Base-by-base conservation (phyloP, 2,888 invertebrate species). In the Mycogona germanica region DNA sequence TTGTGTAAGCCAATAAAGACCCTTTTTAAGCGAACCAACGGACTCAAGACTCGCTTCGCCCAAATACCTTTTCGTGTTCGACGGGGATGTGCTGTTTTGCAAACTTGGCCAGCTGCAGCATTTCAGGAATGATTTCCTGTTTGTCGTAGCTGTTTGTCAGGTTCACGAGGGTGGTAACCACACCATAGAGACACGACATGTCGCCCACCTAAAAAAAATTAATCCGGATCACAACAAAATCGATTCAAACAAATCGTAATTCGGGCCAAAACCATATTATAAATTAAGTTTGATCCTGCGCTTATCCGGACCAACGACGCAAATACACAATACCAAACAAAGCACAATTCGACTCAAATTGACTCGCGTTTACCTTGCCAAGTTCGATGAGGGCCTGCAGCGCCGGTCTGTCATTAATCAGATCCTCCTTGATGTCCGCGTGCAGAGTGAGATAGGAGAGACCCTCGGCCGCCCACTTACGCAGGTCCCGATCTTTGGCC, bases 31-130 rank as follows among this genome's bases (percentile, higher is more conserved):
- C 35, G n/a, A 41, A 41, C 17, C 12, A n/a, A 17, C 7, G 12
- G 12, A 41, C 12, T 44, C 19, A n/a, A 44, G 19, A 7, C n/a
- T 6, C 7, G 9, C 23, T 1, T 44, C 1, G 19, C 25, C 3
- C n/a, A n/a, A n/a, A 6, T 23, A 51, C 51, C 44, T 51, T 51
- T 42, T 19, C 38, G 72, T 96, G 95, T 62, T 91, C 89, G 69
- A 97, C 92, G 2, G 98, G 98, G 60, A 99, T 87, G 70, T 98
- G 98, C 66, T 97, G 96, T 71, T 99, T 98, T 2, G 98, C 91
- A 73, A 96, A 99, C 73, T 97, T 95, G 0, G 98, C 98, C 59
- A 99, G 72, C 70, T 98, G 95, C 19, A 96, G 67, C 87, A 99
- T 85, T 74, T 98, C 98, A 2, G 96, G 95, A 64, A 92, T 78